Evolutionary conservation across 64 coral and sea anemone genomes (phyloP).

Genomic region (Actinia equina): DNA sequence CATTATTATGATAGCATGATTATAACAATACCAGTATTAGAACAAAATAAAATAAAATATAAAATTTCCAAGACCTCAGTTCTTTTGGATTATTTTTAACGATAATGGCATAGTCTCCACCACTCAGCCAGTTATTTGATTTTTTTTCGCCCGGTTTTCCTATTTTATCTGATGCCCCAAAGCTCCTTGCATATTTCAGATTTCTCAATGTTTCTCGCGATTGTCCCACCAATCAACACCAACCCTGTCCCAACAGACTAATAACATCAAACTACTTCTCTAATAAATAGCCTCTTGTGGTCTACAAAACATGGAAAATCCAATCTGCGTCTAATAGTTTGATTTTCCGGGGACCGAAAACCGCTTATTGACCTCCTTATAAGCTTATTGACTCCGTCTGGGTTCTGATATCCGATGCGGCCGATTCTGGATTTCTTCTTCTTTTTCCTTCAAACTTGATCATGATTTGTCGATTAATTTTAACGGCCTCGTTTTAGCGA

Average conservation of each 20-base stretch:
- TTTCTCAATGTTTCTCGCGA: background rate
- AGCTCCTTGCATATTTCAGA: background rate
- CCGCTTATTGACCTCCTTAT: background rate
- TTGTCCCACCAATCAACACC: background rate
- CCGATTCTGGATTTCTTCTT: background rate
- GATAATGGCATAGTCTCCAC: too few relatives aligned
- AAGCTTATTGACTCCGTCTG: background rate
- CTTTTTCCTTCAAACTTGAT: background rate
- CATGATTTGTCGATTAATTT: background rate
- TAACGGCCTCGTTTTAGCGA: background rate
- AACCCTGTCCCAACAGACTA: background rate
- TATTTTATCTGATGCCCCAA: background rate
- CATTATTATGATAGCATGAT: too few relatives aligned
- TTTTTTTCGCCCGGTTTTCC: background rate
- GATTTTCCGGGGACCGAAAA: slow-evolving; percentile 1
- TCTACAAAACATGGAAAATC: slow-evolving; percentile 2
- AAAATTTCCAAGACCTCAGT: too few relatives aligned
- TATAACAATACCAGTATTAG: too few relatives aligned
- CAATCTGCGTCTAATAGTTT: slow-evolving; percentile 7
- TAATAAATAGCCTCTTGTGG: slow-evolving; percentile 20
- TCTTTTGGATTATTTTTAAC: too few relatives aligned
- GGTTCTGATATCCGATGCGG: background rate
- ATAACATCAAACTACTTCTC: background rate
- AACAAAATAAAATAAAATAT: too few relatives aligned
- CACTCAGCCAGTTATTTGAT: background rate